Percentiles rank a stretch among this genome's conserved stretches.
phyloP scores from a whole-genome alignment of 2,113 vertebrate genomes.

The Colius striatus region DNA sequence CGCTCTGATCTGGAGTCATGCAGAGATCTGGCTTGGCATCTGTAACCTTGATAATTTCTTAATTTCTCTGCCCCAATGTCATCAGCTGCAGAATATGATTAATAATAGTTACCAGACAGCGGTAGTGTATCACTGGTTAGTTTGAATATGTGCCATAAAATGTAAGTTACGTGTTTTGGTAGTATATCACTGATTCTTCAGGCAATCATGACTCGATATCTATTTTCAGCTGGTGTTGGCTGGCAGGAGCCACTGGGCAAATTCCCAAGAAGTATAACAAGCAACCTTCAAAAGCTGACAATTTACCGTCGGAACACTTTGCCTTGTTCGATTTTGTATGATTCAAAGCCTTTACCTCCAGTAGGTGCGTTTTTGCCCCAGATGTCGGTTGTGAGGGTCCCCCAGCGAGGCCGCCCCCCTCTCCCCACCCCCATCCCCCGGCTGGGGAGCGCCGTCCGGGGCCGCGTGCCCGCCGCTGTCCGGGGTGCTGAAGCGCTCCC shows the following conservation, averaged over 20 bases:
- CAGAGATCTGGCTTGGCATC: rapidly evolving
- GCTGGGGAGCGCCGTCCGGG: too few species aligned
- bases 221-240: neutral
- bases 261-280: neutral
- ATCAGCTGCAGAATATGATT: neutral
- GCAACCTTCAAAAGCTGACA: neutral
- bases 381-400: neutral
- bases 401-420: too few species aligned
- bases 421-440: too few species aligned
- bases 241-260: neutral
- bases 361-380: neutral
- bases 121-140: neutral
- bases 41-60: neutral
- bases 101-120: neutral
- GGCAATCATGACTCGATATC: neutral
- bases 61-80: neutral
- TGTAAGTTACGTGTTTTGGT: neutral
- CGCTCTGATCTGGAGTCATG: neutral
- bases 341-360: too few species aligned
- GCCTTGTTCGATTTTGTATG: neutral
- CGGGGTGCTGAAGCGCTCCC: conserved; percentile 58
- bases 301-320: rapidly evolving
- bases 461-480: neutral
- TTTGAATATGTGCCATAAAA: neutral
- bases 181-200: neutral